Evolutionary conservation across 2,797 vertebrate species (phyloP), one percentile per base, ranked within the genome.

Genomic region (Xyrichtys novacula): DNA sequence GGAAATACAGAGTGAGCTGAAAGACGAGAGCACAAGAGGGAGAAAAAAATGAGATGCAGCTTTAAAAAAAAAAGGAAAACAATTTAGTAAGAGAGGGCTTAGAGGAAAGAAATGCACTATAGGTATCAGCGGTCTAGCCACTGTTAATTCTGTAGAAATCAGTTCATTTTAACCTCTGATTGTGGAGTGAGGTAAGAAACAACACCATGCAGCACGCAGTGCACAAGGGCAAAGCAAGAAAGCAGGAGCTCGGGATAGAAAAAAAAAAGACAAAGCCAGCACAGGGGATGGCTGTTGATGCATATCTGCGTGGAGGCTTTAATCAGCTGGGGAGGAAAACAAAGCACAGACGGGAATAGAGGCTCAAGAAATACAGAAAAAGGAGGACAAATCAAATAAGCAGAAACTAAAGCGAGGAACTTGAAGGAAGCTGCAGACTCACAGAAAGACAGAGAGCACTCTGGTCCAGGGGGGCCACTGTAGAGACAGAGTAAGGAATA

Each of bases 261-360:
- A 66, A 36, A 66, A 57, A 66, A 36, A 66, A 57, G 76, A 67
- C 28, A 58, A 57, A 67, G 19, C 28, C 43, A 44, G 43, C 6
- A 47, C 25, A 64, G 4, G 31, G 56, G 52, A 36, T 9, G 49
- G 48, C 34, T 64, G 74, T 28, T 65, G 78, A 83, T 65, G 49
- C 65, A 68, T 76, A 59, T 72, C 65, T 54, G 11, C 44, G 25
- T 14, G 7, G 44, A 46, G 23, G 23, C 5, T 16, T 46, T 23
- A 72, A 66, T 76, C 50, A 69, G 54, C 31, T 40, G 34, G 39
- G 50, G 68, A 70, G 42, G 26, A 68, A 77, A 67, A 62, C 47
- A 75, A 60, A 70, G 58, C 17, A 40, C 59, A 48, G 47, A 67
- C 48, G 23, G 52, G n/a, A 68, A 43, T 3, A 12, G 29, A 38